Evolutionary conservation across 2,113 vertebrate genomes (phyloP).

Genomic region (Prinia subflava): DNA sequence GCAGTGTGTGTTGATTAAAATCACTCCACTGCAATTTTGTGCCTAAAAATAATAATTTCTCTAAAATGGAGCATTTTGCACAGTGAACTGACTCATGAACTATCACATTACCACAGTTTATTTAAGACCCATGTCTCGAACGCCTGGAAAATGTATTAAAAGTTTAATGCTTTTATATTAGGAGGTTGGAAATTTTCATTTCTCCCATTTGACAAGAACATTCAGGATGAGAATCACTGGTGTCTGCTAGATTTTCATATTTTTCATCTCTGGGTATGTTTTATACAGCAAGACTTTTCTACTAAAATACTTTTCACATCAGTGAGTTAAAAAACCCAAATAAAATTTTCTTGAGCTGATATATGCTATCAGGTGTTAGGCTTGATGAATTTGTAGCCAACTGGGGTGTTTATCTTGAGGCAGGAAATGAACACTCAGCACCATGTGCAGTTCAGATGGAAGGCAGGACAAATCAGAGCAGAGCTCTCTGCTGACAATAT

Average conservation of each 20-base stretch:
- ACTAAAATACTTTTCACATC: background rate
- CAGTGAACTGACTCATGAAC: background rate
- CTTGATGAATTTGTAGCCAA: background rate
- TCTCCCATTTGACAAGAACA: background rate
- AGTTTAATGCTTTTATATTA: background rate
- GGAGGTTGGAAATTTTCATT: background rate
- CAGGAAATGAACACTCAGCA: constrained; percentile 63
- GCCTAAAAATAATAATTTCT: background rate
- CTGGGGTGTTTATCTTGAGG: constrained; percentile 33
- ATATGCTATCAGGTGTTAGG: background rate
- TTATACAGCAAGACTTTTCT: background rate
- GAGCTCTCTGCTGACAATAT: constrained; percentile 2
- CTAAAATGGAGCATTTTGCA: background rate
- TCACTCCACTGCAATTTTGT: background rate
- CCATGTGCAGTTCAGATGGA: constrained; percentile 14
- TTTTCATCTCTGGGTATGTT: background rate
- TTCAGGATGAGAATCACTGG: background rate
- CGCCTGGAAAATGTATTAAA: background rate
- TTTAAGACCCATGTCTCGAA: background rate
- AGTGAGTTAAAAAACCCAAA: background rate
- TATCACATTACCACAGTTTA: background rate
- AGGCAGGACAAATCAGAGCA: constrained; percentile 28
- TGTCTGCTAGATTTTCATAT: background rate
- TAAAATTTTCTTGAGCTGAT: background rate
- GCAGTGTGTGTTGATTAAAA: background rate